Evolutionary conservation across 1,140 invertebrate species (phyloP).

Genomic region (Drosophila saltans): DNA sequence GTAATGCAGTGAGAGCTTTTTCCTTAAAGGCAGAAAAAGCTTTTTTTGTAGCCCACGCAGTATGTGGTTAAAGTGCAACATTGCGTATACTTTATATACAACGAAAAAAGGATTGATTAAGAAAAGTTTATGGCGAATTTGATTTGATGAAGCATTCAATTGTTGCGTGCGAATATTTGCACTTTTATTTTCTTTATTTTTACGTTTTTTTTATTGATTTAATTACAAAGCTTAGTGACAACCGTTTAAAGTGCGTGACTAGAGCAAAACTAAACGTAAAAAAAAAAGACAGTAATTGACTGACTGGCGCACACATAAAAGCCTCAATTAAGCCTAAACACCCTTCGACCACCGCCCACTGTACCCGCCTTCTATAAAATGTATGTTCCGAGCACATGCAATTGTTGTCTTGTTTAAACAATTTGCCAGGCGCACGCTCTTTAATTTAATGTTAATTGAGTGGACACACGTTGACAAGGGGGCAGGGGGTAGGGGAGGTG

Average conservation of each 20-base stretch:
- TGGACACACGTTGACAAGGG: slow-evolving; percentile 49
- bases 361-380: neutral
- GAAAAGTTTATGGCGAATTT: neutral
- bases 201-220: slow-evolving; percentile 1
- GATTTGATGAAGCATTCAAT: slow-evolving; percentile 27
- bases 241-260: slow-evolving; percentile 51
- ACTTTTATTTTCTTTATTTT: neutral
- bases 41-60: neutral
- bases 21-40: neutral
- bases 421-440: slow-evolving; percentile 55
- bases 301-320: slow-evolving; percentile 28
- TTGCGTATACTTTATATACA: too few relatives aligned
- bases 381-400: slow-evolving; percentile 19
- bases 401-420: slow-evolving; percentile 55
- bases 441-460: slow-evolving; percentile 71
- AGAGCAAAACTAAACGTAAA: neutral
- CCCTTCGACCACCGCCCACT: neutral
- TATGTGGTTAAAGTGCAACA: neutral
- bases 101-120: slow-evolving; percentile 2
- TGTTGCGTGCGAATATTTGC: slow-evolving; percentile 21
- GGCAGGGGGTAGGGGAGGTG: slow-evolving; percentile 7
- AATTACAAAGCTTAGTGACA: slow-evolving; percentile 23
- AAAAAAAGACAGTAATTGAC: neutral
- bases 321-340: slow-evolving; percentile 33
- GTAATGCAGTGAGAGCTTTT: slow-evolving; percentile 57